A percentile compares a stretch with the other conserved stretches of the same genome.
phyloP scores from a whole-genome alignment of 64 coral and sea anemone genomes.

The Montipora sp. region DNA sequence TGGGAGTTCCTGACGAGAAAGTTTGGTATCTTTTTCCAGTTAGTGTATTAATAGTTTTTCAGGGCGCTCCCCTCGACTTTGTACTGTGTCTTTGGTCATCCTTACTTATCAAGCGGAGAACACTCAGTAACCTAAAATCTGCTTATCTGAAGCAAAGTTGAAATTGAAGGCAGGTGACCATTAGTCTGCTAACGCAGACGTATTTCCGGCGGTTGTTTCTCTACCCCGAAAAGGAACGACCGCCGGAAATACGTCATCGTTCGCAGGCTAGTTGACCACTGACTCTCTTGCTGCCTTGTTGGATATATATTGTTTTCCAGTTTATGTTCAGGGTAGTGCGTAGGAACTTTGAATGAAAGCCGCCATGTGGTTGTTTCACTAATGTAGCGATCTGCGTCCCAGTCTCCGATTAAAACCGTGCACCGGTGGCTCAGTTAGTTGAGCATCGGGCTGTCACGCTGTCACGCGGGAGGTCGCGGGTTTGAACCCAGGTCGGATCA shows the following conservation, averaged over 20 bases:
- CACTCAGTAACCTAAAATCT: background rate
- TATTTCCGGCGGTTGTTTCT: no score
- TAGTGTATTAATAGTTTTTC: background rate
- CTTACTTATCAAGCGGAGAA: background rate
- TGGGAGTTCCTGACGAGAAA: background rate
- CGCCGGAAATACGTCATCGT: no score
- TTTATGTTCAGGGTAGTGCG: background rate
- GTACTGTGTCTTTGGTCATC: background rate
- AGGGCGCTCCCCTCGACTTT: background rate
- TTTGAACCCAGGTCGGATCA: no score
- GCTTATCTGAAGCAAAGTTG: background rate
- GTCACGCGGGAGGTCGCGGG: no score
- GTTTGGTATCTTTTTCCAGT: background rate
- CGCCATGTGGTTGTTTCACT: constrained; percentile 21
- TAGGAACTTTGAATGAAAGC: constrained; percentile 34
- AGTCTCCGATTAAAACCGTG: constrained; percentile 7
- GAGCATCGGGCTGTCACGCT: no score
- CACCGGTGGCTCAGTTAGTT: no score
- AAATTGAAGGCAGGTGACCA: constrained; percentile 14
- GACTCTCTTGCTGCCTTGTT: background rate
- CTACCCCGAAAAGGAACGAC: no score
- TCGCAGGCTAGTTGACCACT: no score
- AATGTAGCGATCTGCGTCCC: constrained; percentile 6
- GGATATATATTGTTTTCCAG: background rate
- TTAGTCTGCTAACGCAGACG: background rate